These are phyloP conservation scores for Bombus affinis DNA, from an alignment of 1,140 invertebrate species.

Conservation along the genomic window DNA sequence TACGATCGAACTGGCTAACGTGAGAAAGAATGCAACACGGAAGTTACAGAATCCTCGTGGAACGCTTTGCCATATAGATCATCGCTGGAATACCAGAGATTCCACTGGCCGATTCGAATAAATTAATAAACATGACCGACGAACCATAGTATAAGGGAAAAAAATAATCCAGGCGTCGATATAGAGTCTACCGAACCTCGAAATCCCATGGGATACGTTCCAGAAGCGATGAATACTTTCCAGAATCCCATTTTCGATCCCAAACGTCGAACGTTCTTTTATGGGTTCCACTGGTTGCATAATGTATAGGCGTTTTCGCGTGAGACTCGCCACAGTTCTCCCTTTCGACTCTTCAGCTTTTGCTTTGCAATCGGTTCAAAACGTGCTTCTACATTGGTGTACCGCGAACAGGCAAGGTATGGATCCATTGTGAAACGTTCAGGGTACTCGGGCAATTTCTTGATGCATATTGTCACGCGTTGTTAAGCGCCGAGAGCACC, in stretches of 20 bases:
- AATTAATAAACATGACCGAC: conserved; percentile 64
- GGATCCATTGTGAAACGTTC: conserved; percentile 9
- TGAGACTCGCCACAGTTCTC: conserved; percentile 53
- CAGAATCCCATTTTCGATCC: neutral
- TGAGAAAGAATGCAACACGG: conserved; percentile 61
- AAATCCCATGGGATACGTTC: neutral
- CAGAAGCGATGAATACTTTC: conserved; percentile 11
- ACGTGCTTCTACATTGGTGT: neutral
- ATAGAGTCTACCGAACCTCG: neutral
- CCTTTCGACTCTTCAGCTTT: conserved; percentile 23
- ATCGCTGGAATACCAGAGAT: conserved; percentile 31
- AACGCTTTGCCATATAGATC: conserved; percentile 24
- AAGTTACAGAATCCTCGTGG: conserved; percentile 31
- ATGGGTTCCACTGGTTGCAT: conserved; percentile 80
- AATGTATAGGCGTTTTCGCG: conserved; percentile 78
- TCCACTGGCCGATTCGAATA: conserved; percentile 38
- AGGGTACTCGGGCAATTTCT: conserved; percentile 75
- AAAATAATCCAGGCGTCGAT: neutral
- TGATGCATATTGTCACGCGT: conserved; percentile 80
- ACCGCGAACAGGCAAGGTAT: neutral
- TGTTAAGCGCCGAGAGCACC: conserved; percentile 78
- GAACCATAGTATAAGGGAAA: neutral
- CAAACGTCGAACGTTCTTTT: conserved; percentile 62
- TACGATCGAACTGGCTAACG: conserved; percentile 39
- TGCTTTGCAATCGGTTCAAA: neutral